A percentile compares a stretch with the other conserved stretches of the same genome.
Conservation (phyloP, 2,797 vertebrate species). For the Danio tinwini region DNA sequence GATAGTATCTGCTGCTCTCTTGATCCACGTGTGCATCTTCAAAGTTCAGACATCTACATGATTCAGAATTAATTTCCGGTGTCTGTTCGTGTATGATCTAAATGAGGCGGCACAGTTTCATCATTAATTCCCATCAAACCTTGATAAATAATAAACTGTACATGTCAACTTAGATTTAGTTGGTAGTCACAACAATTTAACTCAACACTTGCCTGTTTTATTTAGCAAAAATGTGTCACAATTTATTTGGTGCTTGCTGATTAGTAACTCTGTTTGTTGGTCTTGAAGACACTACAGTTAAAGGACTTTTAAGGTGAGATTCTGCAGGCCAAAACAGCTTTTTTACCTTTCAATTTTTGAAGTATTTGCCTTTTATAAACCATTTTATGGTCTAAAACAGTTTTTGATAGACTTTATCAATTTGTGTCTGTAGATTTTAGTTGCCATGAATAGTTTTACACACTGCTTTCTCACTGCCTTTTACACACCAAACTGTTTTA, state of each 20-base stretch:
- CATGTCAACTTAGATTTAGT: constrained; percentile 5
- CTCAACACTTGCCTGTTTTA: neutral
- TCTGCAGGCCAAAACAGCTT: too few species aligned
- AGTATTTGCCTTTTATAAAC: too few species aligned
- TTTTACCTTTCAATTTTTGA: too few species aligned
- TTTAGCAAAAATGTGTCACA: neutral
- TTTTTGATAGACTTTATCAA: too few species aligned
- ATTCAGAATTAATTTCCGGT: constrained; percentile 1
- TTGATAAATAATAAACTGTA: constrained; percentile 8
- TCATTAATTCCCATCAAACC: constrained; percentile 1
- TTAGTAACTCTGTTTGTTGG: neutral
- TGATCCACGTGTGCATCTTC: constrained; percentile 6
- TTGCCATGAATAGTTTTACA: too few species aligned
- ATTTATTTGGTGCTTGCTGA: neutral
- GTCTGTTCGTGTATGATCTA: constrained; percentile 9
- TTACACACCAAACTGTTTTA: too few species aligned
- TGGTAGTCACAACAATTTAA: neutral
- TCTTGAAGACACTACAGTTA: neutral
- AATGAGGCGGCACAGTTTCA: constrained; percentile 6
- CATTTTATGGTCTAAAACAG: too few species aligned
- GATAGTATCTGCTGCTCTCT: constrained; percentile 1
- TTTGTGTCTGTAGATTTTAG: too few species aligned
- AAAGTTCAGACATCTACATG: constrained; percentile 1
- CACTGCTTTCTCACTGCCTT: too few species aligned
- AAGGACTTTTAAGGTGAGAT: constrained; percentile 37